phyloP scores from a whole-genome alignment of 2,797 vertebrate genomes.

The Clarias pachynema region DNA sequence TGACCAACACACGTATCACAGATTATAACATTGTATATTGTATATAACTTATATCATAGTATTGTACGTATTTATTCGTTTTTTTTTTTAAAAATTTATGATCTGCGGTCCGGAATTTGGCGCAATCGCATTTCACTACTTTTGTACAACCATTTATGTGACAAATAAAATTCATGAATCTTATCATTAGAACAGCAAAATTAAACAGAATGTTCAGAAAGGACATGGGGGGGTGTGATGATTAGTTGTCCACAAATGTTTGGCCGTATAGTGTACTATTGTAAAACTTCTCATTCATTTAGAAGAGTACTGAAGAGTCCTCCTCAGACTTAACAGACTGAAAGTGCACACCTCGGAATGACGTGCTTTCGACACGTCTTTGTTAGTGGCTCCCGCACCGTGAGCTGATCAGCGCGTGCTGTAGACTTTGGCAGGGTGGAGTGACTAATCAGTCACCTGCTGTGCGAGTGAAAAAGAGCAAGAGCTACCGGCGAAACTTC shows the following conservation, averaged over 20 bases:
- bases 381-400: not conserved
- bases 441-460: conserved; percentile 37
- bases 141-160: too few relatives aligned
- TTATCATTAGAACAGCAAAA: too few relatives aligned
- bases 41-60: too few relatives aligned
- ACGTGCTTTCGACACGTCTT: not conserved
- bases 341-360: not conserved
- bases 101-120: too few relatives aligned
- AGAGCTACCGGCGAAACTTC: conserved; percentile 35
- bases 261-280: not conserved
- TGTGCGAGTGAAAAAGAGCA: conserved; percentile 20
- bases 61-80: too few relatives aligned
- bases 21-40: too few relatives aligned
- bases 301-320: not conserved
- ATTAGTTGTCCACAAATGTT: not conserved
- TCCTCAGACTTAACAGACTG: not conserved
- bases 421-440: conserved; percentile 24
- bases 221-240: not conserved
- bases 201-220: not conserved
- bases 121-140: too few relatives aligned
- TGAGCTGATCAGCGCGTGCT: not conserved
- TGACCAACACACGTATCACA: too few relatives aligned
- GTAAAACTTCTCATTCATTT: not conserved
- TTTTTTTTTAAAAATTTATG: too few relatives aligned
- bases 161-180: too few relatives aligned